Base-by-base conservation (phyloP, 1,140 invertebrate genomes). In the Musca domestica region DNA sequence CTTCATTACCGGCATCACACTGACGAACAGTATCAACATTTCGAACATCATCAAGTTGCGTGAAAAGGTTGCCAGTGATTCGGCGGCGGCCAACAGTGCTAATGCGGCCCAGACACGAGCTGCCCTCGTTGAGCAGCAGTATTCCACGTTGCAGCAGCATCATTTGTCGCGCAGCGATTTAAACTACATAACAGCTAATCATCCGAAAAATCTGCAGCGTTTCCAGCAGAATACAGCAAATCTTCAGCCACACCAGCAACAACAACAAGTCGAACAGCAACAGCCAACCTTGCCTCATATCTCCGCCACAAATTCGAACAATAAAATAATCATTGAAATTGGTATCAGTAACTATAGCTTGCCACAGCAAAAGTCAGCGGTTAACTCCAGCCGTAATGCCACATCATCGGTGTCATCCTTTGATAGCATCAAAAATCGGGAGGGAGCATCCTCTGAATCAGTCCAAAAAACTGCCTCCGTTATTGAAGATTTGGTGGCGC, bases 21-120 rank as follows among this genome's bases (percentile, higher is more conserved):
- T 81, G 2, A 80, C 78, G n/a, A 81, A 78, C 66, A 78, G 76
- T 72, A 79, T 81, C 30, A 81, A 81, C 70, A 76, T 81, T 63
- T 79, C 78, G 46, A 81, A 81, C 25, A 81, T 81, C 30, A 73
- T 81, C 0, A 78, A 79, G 69, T 67, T 81, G 66, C 74, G 78
- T 34, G 78, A 81, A 19, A 80, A 81, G 64, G 78, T 80, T 41
- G 77, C 77, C 68, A 80, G 77, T 70, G 78, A 80, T 48, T 80
- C 78, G 68, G 78, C 77, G 23, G 76, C 77, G 0, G 77, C 76
- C 7, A 80, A 76, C 70, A 78, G 77, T 20, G 76, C 74, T 30
- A 76, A 52, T 67, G 69, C 77, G 4, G 77, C 77, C 6, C 77
- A 80, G 27, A 76, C 77, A 3, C 71, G 77, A 15, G 77, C 77